These are phyloP conservation scores for Zaprionus vittiger DNA, from an alignment of 1,140 invertebrate species.

Conservation along the genomic window DNA sequence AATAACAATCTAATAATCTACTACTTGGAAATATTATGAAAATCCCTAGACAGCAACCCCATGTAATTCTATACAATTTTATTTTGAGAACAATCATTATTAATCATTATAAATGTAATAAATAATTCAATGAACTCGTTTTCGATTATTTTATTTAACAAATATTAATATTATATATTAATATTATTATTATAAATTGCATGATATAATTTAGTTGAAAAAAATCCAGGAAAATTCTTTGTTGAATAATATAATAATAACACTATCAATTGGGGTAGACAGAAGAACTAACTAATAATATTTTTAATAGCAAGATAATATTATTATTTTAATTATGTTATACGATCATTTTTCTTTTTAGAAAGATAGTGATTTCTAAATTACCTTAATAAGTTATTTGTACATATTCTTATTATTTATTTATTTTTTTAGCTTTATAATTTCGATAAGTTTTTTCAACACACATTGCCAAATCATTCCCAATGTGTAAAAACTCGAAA, in stretches of 20 bases:
- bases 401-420: neutral
- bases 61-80: neutral
- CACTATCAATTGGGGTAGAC: too few relatives aligned
- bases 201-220: neutral
- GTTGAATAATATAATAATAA: too few relatives aligned
- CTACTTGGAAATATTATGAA: neutral
- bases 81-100: too few relatives aligned
- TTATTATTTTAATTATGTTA: too few relatives aligned
- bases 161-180: neutral
- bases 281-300: too few relatives aligned
- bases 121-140: too few relatives aligned
- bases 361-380: neutral
- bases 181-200: neutral
- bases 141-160: too few relatives aligned
- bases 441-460: conserved; percentile 16
- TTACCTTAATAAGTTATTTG: neutral
- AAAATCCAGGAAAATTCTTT: too few relatives aligned
- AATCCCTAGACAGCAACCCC: neutral
- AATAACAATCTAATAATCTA: neutral
- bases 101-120: too few relatives aligned
- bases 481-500: conserved; percentile 48
- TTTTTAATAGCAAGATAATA: too few relatives aligned
- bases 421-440: conserved; percentile 10
- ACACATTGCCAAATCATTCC: conserved; percentile 54
- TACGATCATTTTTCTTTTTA: too few relatives aligned